A percentile compares a stretch with the other conserved stretches of the same genome.
Conservation (phyloP, 1,140 invertebrate species). For the Papilio xuthus region DNA sequence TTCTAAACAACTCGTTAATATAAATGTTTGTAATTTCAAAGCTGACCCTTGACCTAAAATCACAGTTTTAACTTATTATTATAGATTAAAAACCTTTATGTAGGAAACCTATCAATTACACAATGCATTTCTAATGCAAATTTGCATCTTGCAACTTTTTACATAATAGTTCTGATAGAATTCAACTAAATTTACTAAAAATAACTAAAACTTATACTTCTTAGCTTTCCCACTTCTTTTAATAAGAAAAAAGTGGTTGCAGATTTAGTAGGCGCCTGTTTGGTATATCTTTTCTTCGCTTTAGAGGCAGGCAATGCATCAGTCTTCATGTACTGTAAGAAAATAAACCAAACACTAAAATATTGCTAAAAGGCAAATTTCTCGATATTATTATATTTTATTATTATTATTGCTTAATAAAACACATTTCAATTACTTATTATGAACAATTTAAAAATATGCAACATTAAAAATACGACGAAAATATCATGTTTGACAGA, state of each 20-base stretch:
- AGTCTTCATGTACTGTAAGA: no score
- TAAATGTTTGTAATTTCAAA: background rate
- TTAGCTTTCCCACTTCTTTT: no score
- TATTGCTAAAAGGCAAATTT: no score
- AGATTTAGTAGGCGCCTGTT: no score
- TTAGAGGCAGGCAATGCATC: no score
- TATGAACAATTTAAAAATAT: background rate
- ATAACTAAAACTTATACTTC: no score
- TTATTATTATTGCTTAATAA: background rate
- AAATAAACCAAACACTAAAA: no score
- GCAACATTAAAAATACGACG: background rate
- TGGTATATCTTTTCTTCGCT: no score
- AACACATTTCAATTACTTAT: background rate
- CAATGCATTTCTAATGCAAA: background rate
- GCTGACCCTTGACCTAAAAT: constrained; percentile 10
- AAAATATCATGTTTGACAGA: constrained; percentile 20
- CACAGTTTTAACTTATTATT: background rate
- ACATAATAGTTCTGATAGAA: no score
- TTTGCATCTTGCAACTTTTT: no score
- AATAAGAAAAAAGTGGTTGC: no score
- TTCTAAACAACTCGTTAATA: background rate
- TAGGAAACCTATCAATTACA: constrained; percentile 3
- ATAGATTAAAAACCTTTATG: background rate
- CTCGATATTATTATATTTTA: background rate
- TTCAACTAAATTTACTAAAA: no score